These are phyloP conservation scores for Stenurella melanura DNA, from an alignment of 2,888 invertebrate species.

Conservation along the genomic window DNA sequence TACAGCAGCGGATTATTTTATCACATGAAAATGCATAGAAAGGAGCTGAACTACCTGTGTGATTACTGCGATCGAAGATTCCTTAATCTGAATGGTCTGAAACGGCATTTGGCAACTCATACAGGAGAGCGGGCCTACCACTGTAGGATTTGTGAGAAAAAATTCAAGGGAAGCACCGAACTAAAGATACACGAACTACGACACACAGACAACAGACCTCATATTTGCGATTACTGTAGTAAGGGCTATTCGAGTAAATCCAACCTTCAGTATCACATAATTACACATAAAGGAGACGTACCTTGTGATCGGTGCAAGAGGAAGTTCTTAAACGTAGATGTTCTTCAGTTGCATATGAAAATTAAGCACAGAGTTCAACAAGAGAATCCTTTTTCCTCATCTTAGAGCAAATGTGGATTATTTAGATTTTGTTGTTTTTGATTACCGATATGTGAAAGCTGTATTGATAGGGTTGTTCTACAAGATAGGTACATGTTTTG, in stretches of 20 bases:
- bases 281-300: not conserved
- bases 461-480: too few relatives aligned
- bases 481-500: too few relatives aligned
- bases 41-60: not conserved
- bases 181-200: not conserved
- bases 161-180: not conserved
- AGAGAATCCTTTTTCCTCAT: not conserved
- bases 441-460: too few relatives aligned
- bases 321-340: not conserved
- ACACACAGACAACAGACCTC: not conserved
- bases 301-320: not conserved
- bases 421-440: too few relatives aligned
- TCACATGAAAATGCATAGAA: not conserved
- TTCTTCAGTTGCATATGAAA: not conserved
- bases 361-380: not conserved
- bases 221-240: not conserved
- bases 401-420: too few relatives aligned
- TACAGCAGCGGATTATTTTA: not conserved
- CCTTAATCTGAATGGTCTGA: not conserved
- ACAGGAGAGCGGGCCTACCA: not conserved
- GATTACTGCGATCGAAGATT: not conserved
- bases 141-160: not conserved
- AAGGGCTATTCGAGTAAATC: not conserved
- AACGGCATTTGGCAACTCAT: not conserved
- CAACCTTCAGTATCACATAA: not conserved